Evolutionary conservation across 2,888 invertebrate genomes (phyloP).

Genomic region (Isotomurus palustris): DNA sequence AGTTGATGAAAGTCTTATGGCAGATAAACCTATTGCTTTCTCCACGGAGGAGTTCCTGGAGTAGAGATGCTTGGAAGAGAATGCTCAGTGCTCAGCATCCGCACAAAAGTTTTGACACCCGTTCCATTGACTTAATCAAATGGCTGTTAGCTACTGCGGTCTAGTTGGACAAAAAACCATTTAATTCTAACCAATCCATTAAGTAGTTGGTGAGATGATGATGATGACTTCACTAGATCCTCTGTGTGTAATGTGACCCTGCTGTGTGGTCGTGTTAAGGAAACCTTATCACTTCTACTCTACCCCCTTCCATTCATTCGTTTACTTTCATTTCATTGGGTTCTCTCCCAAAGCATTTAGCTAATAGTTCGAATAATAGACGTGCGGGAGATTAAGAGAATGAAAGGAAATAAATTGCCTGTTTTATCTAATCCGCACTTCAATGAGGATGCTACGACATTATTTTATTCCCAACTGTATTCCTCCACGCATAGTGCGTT

Average conservation of each 20-base stretch:
- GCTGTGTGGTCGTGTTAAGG: background rate
- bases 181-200: slow-evolving; percentile 7
- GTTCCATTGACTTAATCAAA: slow-evolving; percentile 11
- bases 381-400: background rate
- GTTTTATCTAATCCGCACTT: slow-evolving; percentile 8
- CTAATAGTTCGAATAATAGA: slow-evolving; percentile 10
- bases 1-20: too few species aligned
- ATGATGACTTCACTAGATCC: background rate
- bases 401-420: slow-evolving; percentile 13
- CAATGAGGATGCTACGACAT: too few species aligned
- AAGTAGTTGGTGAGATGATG: background rate
- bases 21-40: too few species aligned
- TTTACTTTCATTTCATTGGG: slow-evolving; percentile 4
- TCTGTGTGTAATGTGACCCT: too few species aligned
- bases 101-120: slow-evolving; percentile 11
- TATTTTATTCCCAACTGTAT: too few species aligned
- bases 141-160: slow-evolving; percentile 7
- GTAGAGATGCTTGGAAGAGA: too few species aligned
- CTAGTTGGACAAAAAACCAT: background rate
- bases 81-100: too few species aligned
- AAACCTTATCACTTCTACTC: background rate
- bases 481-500: too few species aligned
- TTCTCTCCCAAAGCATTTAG: background rate
- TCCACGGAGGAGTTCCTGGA: too few species aligned
- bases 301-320: background rate